These are phyloP conservation scores for Plotosus lineatus DNA, from an alignment of 2,113 vertebrate species.

Conservation along the genomic window DNA sequence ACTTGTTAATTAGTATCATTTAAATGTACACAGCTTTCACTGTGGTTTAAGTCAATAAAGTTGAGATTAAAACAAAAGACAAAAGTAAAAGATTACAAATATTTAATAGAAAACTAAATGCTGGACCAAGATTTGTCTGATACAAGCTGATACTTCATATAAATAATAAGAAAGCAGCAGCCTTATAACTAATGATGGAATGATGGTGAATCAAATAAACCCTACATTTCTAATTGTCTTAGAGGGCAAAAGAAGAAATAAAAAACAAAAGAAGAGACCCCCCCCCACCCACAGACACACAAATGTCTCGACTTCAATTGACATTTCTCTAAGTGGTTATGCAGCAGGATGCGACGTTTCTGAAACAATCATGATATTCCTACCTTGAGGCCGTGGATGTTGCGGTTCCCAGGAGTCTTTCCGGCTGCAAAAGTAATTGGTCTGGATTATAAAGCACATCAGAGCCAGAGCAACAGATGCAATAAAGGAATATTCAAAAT, in stretches of 20 bases:
- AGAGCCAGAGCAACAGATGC: conserved; percentile 95
- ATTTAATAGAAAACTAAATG: conserved; percentile 31
- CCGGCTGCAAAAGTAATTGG: conserved; percentile 99
- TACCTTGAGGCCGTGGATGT: conserved; percentile 99
- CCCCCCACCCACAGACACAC: conserved; percentile 57
- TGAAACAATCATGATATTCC: conserved; percentile 99
- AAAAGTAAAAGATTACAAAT: conserved; percentile 53
- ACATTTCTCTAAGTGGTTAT: conserved; percentile 99
- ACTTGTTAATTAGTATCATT: conserved; percentile 80
- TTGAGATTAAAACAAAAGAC: conserved; percentile 65
- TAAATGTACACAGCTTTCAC: conserved; percentile 64
- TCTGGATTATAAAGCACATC: conserved; percentile 96
- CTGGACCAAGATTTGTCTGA: background rate
- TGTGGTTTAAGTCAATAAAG: conserved; percentile 71
- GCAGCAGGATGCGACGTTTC: conserved; percentile 92
- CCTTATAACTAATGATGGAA: background rate
- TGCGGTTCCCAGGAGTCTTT: conserved; percentile 99
- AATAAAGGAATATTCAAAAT: conserved; percentile 82
- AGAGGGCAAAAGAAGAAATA: conserved; percentile 20
- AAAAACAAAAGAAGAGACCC: conserved; percentile 34
- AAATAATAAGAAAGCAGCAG: background rate
- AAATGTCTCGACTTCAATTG: conserved; percentile 85
- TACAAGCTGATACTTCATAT: background rate
- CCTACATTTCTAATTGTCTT: background rate
- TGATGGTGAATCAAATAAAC: background rate